Evolutionary conservation across 53 echinoderm and acorn worm genomes (phyloP).

Genomic region (Arbacia lixula): DNA sequence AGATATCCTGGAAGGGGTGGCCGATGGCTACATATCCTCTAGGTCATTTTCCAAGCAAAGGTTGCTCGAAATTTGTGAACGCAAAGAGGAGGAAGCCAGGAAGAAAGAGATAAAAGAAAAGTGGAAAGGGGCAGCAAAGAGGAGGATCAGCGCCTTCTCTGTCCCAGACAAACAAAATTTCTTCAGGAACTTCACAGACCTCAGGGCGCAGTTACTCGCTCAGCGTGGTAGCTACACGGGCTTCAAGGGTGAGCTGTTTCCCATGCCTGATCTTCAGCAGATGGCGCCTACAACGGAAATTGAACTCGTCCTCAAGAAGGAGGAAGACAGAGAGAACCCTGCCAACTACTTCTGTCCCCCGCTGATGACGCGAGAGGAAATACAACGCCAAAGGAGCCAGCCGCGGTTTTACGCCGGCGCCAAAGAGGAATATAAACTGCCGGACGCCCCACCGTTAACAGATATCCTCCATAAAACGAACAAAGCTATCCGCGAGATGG

Average conservation of each 20-base stretch:
- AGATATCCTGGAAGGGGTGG: constrained; percentile 72
- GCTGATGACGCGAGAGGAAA: constrained; percentile 77
- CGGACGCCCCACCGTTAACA: constrained; percentile 41
- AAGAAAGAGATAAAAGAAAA: constrained; percentile 33
- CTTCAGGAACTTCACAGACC: constrained; percentile 87
- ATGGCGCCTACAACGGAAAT: constrained; percentile 68
- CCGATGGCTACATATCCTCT: constrained; percentile 74
- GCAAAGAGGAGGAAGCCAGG: constrained; percentile 25
- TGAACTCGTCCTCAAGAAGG: constrained; percentile 67
- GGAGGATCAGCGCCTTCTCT: constrained; percentile 69
- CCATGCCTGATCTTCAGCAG: constrained; percentile 1
- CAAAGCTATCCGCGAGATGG: constrained; percentile 29
- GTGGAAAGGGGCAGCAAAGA: constrained; percentile 49
- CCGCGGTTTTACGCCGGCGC: constrained; percentile 94
- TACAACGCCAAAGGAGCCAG: constrained; percentile 70
- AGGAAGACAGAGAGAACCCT: constrained; percentile 75
- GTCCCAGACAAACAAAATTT: constrained; percentile 75
- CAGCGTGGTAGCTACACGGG: constrained; percentile 35
- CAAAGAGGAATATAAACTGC: constrained; percentile 64
- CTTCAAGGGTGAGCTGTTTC: constrained; percentile 23
- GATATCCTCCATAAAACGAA: constrained; percentile 47
- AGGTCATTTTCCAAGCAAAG: constrained; percentile 42
- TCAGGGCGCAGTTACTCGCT: constrained; percentile 73
- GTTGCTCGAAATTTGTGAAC: constrained; percentile 50
- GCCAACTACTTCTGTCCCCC: constrained; percentile 93